phyloP scores from a whole-genome alignment of 2,888 invertebrate species.

The Euzetes globulus region DNA sequence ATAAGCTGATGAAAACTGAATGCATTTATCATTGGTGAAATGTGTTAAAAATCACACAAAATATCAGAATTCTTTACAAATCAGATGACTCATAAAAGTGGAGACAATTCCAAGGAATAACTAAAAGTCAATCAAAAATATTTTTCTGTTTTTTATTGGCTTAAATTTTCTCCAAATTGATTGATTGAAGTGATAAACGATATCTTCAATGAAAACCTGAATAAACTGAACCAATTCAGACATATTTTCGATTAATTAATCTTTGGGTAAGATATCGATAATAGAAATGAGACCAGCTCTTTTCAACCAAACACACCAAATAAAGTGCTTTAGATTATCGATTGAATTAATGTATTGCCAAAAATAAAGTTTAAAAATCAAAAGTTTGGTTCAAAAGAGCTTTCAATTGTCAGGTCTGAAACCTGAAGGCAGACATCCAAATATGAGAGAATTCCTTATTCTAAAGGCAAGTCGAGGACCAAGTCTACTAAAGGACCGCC shows the following conservation, averaged over 20 bases:
- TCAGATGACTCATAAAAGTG: no score
- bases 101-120: no score
- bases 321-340: not conserved
- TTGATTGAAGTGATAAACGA: no score
- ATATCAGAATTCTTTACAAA: no score
- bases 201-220: no score
- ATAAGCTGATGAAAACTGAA: not conserved
- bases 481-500: not conserved
- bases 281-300: no score
- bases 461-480: not conserved
- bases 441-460: not conserved
- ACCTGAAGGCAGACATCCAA: not conserved
- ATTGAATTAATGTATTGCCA: not conserved
- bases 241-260: not conserved
- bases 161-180: no score
- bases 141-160: no score
- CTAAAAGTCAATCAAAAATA: no score
- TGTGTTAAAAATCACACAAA: no score
- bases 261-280: not conserved
- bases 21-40: not conserved
- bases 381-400: not conserved
- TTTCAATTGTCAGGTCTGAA: not conserved
- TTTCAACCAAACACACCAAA: no score
- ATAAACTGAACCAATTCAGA: no score
- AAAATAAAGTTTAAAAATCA: not conserved